Evolutionary conservation across 2,888 invertebrate genomes (phyloP), one percentile per base, ranked within the genome.

Genomic region (Leucozona laternaria): DNA sequence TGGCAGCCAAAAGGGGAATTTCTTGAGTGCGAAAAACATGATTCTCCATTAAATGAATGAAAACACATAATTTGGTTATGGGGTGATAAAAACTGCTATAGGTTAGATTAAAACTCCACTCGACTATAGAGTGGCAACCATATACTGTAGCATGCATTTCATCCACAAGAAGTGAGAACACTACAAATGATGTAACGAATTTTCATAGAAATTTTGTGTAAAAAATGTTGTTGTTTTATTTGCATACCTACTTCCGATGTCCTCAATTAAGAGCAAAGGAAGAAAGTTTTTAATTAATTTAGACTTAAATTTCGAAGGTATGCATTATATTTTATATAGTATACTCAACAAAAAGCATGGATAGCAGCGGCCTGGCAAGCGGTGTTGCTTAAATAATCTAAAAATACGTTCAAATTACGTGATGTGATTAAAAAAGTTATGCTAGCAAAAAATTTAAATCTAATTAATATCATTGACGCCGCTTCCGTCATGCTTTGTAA

Each of bases 241-340:
- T 20, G 1, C 4, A 1, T 5, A 57, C 31, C 5, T 57, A 20
- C 34, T 57, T 57, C 17, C 31, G 17, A 0, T 34, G 17, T 17
- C 17, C 17, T 31, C 17, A 11, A 10, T 34, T 57, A 17, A 34
- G 2, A n/a, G 11, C 11, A 31, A 34, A 34, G 11, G 10, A 57
- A 57, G 28, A 13, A 31, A 57, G 34, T 57, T 57, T 57, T 57
- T 57, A 57, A 57, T 57, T 57, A 57, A 34, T 57, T 57, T 57
- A 20, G 17, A 31, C 57, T 53, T 34, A 57, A 57, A 57, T 57
- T 34, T 57, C 17, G 11, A 17, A 3, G 10, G 34, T 57, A 13
- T 31, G 10, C n/a, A n/a, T n/a, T n/a, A n/a, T n/a, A n/a, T n/a
- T 8, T 17, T 17, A 50, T 7, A 1, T 17, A n/a, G n/a, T 34